Evolutionary conservation across 2,888 invertebrate genomes (phyloP).

Genomic region (Galerucella calmariensis): DNA sequence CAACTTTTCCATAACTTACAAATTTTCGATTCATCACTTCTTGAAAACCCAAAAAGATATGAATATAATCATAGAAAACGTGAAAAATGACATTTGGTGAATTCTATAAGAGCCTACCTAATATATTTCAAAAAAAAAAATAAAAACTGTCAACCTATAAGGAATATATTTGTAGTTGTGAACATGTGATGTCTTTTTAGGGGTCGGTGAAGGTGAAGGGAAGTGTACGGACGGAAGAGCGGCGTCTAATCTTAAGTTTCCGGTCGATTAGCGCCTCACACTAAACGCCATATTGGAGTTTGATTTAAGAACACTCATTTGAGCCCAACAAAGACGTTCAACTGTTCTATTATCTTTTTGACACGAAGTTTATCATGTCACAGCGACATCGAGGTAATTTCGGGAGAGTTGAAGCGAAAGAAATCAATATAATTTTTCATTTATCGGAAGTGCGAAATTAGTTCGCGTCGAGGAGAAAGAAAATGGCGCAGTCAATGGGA

Average conservation of each 20-base stretch:
- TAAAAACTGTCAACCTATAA: conserved; percentile 28
- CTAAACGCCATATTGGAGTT: conserved; percentile 66
- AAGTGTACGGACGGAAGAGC: conserved; percentile 47
- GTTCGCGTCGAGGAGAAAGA: conserved; percentile 26
- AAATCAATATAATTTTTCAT: conserved; percentile 54
- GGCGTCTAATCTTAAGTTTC: conserved; percentile 65
- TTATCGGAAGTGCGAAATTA: conserved; percentile 42
- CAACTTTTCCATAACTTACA: conserved; percentile 19
- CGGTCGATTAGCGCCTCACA: conserved; percentile 65
- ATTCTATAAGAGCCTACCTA: conserved; percentile 38
- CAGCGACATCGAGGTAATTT: conserved; percentile 55
- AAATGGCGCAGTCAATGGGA: conserved; percentile 10
- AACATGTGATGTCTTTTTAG: conserved; percentile 40
- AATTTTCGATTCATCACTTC: conserved; percentile 32
- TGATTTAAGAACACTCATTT: conserved; percentile 67
- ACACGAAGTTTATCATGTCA: conserved; percentile 61
- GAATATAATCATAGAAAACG: conserved; percentile 20
- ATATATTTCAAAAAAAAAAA: conserved; percentile 36
- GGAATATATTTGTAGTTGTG: conserved; percentile 38
- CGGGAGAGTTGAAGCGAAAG: conserved; percentile 54
- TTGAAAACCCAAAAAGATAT: conserved; percentile 26
- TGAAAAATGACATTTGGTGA: conserved; percentile 40
- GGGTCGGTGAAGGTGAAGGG: conserved; percentile 23
- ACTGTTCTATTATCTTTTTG: conserved; percentile 64
- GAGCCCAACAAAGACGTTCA: conserved; percentile 64